Evolutionary conservation across 2,113 vertebrate species (phyloP).

Genomic region (Psophia crepitans): DNA sequence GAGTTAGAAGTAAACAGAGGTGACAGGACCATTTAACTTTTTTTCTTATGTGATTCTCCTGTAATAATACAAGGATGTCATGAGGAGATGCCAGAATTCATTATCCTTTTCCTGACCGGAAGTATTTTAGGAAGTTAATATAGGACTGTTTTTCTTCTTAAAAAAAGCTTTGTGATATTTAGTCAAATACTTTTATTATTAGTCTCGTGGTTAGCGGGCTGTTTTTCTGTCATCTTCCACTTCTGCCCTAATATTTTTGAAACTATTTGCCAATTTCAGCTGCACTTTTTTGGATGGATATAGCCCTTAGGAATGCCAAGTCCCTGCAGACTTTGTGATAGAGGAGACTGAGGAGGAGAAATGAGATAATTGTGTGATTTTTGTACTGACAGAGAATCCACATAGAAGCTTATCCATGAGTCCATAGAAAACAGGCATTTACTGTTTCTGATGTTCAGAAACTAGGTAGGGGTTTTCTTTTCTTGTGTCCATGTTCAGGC

Average conservation of each 20-base stretch:
- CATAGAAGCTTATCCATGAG: neutral
- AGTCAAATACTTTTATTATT: neutral
- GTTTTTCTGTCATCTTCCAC: neutral
- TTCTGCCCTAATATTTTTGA: neutral
- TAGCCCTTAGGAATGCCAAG: neutral
- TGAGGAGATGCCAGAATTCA: neutral
- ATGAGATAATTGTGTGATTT: neutral
- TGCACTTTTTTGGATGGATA: neutral
- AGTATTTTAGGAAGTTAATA: neutral
- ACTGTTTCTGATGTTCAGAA: neutral
- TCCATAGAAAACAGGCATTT: neutral
- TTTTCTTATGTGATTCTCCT: neutral
- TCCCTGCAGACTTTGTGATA: neutral
- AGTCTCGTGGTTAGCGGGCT: neutral
- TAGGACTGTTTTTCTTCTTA: neutral
- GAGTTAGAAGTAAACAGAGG: neutral
- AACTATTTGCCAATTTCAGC: neutral
- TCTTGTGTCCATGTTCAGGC: rapidly evolving
- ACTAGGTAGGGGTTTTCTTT: neutral
- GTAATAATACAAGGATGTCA: neutral
- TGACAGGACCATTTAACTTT: neutral
- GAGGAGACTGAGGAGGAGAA: neutral
- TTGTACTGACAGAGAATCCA: neutral
- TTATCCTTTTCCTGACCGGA: neutral
- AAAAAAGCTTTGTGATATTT: neutral